Percentiles rank a stretch among this genome's conserved stretches.
Evolutionary conservation across 2,113 vertebrate species (phyloP).

Genomic region (Phalacrocorax pelagicus): DNA sequence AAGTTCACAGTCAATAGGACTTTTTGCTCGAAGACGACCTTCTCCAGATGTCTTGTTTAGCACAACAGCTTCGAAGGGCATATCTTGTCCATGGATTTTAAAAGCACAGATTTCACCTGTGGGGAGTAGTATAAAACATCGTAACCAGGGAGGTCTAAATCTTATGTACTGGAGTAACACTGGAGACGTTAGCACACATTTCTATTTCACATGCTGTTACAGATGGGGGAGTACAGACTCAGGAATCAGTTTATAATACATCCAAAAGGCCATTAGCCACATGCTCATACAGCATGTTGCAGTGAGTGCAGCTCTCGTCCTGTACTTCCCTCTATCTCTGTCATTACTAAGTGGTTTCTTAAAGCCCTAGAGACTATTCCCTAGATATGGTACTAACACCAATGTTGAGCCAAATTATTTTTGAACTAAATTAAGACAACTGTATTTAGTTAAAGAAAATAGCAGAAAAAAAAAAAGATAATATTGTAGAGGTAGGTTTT

Average conservation of each 20-base stretch:
- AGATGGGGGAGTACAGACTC: neutral
- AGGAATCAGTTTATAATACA: neutral
- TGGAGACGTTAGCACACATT: neutral
- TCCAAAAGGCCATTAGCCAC: neutral
- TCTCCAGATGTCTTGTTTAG: conserved; percentile 95
- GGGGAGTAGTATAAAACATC: conserved; percentile 12
- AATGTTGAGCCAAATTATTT: neutral
- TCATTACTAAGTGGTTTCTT: neutral
- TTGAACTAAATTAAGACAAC: neutral
- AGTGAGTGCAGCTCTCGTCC: neutral
- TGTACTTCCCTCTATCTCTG: neutral
- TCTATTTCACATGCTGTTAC: neutral
- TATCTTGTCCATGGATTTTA: conserved; percentile 91
- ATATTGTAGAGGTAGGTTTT: neutral
- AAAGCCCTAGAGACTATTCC: neutral
- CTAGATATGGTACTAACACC: neutral
- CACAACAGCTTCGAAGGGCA: conserved; percentile 92
- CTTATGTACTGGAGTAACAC: neutral
- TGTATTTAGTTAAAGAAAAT: neutral
- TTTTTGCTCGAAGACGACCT: conserved; percentile 86
- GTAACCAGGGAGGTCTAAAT: neutral
- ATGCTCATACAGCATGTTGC: fast-evolving
- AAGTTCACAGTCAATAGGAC: conserved; percentile 91
- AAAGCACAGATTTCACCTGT: conserved; percentile 97
- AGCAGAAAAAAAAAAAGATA: neutral